Percentiles rank a stretch among this genome's conserved stretches.
phyloP scores from a whole-genome alignment of 1,140 invertebrate species.

The Caenorhabditis brenneri region DNA sequence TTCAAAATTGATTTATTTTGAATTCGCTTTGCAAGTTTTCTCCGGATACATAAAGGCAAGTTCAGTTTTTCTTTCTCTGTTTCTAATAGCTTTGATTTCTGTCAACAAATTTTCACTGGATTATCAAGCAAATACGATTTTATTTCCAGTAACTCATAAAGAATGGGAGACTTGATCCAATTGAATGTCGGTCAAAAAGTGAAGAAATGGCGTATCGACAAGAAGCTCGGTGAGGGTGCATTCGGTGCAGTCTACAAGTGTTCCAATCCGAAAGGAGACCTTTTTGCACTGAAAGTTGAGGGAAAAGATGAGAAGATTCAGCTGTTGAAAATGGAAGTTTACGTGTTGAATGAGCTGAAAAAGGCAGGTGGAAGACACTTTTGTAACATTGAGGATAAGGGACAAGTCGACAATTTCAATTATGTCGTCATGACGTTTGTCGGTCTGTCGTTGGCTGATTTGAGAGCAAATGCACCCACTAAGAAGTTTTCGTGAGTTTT shows the following conservation, averaged over 20 bases:
- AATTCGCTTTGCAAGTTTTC: too few relatives aligned
- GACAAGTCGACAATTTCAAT: constrained; percentile 56
- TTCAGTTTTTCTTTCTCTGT: too few relatives aligned
- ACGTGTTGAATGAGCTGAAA: constrained; percentile 59
- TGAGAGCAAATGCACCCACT: constrained; percentile 6
- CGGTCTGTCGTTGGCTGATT: constrained; percentile 54
- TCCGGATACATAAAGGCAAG: too few relatives aligned
- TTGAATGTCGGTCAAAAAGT: constrained; percentile 42
- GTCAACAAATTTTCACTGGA: too few relatives aligned
- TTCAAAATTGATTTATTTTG: too few relatives aligned
- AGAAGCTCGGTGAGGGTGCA: constrained; percentile 64
- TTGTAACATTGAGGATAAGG: constrained; percentile 58
- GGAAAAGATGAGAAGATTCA: constrained; percentile 62
- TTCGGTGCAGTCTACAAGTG: constrained; percentile 64
- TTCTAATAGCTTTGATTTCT: too few relatives aligned
- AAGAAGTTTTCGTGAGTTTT: constrained; percentile 41
- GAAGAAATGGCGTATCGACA: constrained; percentile 58
- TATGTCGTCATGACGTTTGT: constrained; percentile 64
- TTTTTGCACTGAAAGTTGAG: constrained; percentile 60
- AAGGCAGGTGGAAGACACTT: constrained; percentile 55
- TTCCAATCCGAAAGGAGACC: constrained; percentile 49
- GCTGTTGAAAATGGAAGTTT: constrained; percentile 64
- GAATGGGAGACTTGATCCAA: constrained; percentile 38
- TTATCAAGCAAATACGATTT: neutral
- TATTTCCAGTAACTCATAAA: neutral